Conservation (phyloP, 35 echinoderm and acorn worm genomes). For the Nesometra sesokonis region DNA sequence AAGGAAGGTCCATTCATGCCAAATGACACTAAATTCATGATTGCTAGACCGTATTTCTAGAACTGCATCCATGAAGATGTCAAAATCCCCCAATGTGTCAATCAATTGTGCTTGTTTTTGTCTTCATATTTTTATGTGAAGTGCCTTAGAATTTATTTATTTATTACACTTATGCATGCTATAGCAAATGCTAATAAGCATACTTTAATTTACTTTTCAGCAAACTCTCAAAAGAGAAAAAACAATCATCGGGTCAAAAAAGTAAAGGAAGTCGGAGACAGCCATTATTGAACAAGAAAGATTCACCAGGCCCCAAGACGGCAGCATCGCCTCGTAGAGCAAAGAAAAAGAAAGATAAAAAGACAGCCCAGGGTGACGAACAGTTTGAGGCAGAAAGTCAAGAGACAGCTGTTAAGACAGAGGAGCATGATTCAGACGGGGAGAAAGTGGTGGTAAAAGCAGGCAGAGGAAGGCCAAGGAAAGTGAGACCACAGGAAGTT, state of each 20-base stretch:
- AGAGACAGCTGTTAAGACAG: background rate
- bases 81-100: too few relatives aligned
- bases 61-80: too few relatives aligned
- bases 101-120: too few relatives aligned
- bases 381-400: background rate
- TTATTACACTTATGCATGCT: too few relatives aligned
- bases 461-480: background rate
- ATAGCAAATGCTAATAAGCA: too few relatives aligned
- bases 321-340: conserved; percentile 3
- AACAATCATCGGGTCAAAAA: background rate
- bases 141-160: too few relatives aligned
- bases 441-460: background rate
- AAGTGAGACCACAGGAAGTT: too few relatives aligned
- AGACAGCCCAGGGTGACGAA: background rate
- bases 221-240: background rate
- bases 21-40: too few relatives aligned
- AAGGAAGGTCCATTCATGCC: too few relatives aligned
- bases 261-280: background rate
- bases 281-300: background rate
- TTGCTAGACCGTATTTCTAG: too few relatives aligned
- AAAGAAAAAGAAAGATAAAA: conserved; percentile 21
- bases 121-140: too few relatives aligned
- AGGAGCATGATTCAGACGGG: conserved; percentile 6
- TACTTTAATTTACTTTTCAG: background rate
- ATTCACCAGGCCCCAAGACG: background rate